These are phyloP conservation scores for Xiphophorus maculatus DNA, from an alignment of 2,113 vertebrate species.

Conservation along the genomic window DNA sequence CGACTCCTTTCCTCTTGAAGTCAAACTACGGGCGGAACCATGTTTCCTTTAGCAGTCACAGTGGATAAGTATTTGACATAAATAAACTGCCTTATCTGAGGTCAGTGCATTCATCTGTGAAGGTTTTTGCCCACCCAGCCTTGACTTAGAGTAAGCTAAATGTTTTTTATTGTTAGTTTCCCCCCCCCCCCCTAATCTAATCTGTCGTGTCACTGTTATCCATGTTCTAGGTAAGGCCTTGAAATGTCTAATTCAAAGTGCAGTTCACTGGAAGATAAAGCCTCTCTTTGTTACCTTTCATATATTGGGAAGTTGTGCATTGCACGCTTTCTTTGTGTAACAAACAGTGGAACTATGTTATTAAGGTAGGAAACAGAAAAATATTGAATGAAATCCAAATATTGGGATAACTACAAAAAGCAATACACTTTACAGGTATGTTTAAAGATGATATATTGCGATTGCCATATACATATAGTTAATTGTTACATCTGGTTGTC, in stretches of 20 bases:
- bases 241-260: conserved; percentile 19
- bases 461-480: too few species aligned
- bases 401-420: too few species aligned
- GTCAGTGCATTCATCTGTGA: conserved; percentile 2
- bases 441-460: background rate
- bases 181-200: conserved; percentile 22
- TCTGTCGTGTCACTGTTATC: conserved; percentile 30
- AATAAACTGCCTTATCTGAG: conserved; percentile 1
- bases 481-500: too few species aligned
- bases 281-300: conserved; percentile 16
- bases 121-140: conserved; percentile 30
- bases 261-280: conserved; percentile 10
- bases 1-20: background rate
- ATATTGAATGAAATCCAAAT: too few species aligned
- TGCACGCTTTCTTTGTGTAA: background rate
- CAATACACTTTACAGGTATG: background rate
- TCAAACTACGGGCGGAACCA: background rate
- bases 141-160: conserved; percentile 37
- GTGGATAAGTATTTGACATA: background rate
- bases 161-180: conserved; percentile 30
- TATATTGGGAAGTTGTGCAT: background rate
- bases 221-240: conserved; percentile 32
- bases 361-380: background rate
- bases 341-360: background rate
- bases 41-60: background rate